Evolutionary conservation across 2,888 invertebrate genomes (phyloP).

Genomic region (Plusia festucae): DNA sequence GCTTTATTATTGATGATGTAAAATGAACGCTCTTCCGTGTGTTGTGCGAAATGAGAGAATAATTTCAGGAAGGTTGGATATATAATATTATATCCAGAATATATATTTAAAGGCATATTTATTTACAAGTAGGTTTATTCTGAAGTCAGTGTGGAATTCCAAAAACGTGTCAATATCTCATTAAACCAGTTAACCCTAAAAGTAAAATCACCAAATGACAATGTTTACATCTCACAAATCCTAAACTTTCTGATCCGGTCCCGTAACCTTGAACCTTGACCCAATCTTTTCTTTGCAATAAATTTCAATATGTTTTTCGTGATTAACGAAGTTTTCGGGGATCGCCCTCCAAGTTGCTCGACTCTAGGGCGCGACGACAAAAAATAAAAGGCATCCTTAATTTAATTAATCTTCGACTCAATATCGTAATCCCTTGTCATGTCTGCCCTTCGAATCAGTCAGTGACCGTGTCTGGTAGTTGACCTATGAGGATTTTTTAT

Average conservation of each 20-base stretch:
- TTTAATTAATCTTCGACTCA: conserved; percentile 6
- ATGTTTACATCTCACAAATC: neutral
- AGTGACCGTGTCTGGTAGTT: conserved; percentile 1
- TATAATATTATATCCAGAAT: neutral
- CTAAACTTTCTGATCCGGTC: conserved; percentile 14
- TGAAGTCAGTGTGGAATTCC: too few species aligned
- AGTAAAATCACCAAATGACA: neutral
- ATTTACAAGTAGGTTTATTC: too few species aligned
- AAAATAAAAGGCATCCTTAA: conserved; percentile 4
- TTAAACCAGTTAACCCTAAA: too few species aligned
- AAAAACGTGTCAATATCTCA: too few species aligned
- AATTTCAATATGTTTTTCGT: conserved; percentile 33
- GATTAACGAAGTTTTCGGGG: conserved; percentile 61
- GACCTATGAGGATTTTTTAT: neutral
- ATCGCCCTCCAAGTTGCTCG: conserved; percentile 38
- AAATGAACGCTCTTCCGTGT: neutral
- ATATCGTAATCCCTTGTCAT: neutral
- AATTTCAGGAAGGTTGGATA: neutral
- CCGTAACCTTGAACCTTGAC: conserved; percentile 45
- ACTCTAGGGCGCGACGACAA: conserved; percentile 10
- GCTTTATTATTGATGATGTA: conserved; percentile 2
- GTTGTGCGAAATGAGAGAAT: neutral
- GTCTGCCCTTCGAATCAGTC: neutral
- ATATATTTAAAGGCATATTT: neutral
- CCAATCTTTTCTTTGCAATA: conserved; percentile 17